These are phyloP conservation scores for Menidia beryllina DNA, from an alignment of 2,113 vertebrate genomes.

Conservation along the genomic window DNA sequence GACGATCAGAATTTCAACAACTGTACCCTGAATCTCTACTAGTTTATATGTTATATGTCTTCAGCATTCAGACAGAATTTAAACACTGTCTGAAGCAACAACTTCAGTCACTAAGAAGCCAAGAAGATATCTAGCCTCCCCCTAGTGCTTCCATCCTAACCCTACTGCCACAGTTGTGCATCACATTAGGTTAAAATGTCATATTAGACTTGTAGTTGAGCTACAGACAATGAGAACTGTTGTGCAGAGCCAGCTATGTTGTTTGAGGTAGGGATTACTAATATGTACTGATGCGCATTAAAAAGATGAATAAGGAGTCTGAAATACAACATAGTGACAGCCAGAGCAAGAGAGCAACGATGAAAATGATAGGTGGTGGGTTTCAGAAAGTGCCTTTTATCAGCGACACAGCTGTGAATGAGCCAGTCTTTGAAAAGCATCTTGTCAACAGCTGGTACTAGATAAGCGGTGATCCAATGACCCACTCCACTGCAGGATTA, in stretches of 20 bases:
- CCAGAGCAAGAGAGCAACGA: not conserved
- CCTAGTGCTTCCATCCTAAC: conserved; percentile 1
- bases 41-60: not conserved
- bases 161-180: conserved; percentile 15
- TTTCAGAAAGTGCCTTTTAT: not conserved
- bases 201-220: not conserved
- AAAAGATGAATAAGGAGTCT: not conserved
- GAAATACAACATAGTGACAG: conserved; percentile 8
- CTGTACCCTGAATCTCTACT: not conserved
- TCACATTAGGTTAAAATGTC: conserved; percentile 1
- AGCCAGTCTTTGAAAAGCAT: not conserved
- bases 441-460: conserved; percentile 11
- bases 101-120: not conserved
- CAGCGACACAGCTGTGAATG: not conserved
- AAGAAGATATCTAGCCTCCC: not conserved
- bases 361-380: not conserved
- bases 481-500: not conserved
- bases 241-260: not conserved
- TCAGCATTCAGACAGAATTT: not conserved
- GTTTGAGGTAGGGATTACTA: not conserved
- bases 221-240: not conserved
- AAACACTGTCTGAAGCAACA: not conserved
- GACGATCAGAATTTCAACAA: not conserved
- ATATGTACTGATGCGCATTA: not conserved
- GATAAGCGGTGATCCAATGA: not conserved